phyloP scores from a whole-genome alignment of 2,113 vertebrate genomes.

The Nematolebias whitei region DNA sequence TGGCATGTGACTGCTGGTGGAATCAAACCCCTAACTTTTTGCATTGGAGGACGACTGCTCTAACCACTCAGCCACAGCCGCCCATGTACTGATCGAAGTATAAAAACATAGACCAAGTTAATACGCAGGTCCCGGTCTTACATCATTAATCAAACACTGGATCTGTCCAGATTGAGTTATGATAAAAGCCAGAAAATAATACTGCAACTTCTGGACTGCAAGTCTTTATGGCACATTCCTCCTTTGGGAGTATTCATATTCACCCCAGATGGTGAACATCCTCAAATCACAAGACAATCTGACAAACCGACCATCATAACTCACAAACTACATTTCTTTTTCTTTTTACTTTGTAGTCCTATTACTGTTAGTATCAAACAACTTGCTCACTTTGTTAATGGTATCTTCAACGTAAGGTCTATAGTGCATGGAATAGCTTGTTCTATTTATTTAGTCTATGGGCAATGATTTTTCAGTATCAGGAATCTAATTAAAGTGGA shows the following conservation, averaged over 20 bases:
- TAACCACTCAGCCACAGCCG: too few relatives aligned
- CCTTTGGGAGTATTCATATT: constrained; percentile 47
- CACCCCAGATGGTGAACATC: constrained; percentile 47
- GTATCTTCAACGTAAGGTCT: too few relatives aligned
- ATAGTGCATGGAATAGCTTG: too few relatives aligned
- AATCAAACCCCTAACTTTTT: too few relatives aligned
- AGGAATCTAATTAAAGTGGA: too few relatives aligned
- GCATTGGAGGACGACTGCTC: too few relatives aligned
- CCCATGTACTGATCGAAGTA: too few relatives aligned
- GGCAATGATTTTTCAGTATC: too few relatives aligned
- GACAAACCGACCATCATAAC: constrained; percentile 38
- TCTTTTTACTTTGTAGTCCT: too few relatives aligned
- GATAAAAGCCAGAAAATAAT: constrained; percentile 65
- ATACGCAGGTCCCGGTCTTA: background rate
- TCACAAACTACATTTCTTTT: constrained; percentile 36
- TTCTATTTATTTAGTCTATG: too few relatives aligned
- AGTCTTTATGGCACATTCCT: constrained; percentile 60
- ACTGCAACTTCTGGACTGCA: constrained; percentile 63
- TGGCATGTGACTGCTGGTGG: too few relatives aligned
- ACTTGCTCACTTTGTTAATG: too few relatives aligned
- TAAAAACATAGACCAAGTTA: background rate
- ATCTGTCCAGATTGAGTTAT: constrained; percentile 36
- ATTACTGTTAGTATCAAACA: background rate
- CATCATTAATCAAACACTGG: background rate
- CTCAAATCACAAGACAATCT: constrained; percentile 56